phyloP scores from a whole-genome alignment of 2,888 invertebrate genomes.

The Heliconius hortense region DNA sequence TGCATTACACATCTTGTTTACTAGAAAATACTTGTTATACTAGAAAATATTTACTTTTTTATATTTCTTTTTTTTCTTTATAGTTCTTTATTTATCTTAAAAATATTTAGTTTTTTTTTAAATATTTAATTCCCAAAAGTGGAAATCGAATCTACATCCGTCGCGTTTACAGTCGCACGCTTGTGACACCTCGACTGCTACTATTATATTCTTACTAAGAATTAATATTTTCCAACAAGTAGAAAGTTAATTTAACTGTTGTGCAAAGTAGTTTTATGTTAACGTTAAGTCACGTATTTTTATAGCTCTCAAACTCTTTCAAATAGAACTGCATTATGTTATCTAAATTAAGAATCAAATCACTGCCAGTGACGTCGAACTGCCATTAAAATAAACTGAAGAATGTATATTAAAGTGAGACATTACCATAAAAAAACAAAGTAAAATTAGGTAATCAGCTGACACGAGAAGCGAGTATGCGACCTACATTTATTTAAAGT shows the following conservation, averaged over 20 bases:
- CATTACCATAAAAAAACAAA: slow-evolving; percentile 12
- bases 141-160: no score
- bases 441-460: slow-evolving; percentile 34
- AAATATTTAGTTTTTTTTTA: no score
- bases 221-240: slow-evolving; percentile 5
- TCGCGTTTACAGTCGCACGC: no score
- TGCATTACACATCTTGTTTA: not conserved
- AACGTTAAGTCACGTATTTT: slow-evolving; percentile 12
- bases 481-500: slow-evolving; percentile 34
- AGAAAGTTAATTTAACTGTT: slow-evolving; percentile 9
- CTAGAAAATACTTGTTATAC: no score
- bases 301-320: slow-evolving; percentile 6
- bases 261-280: slow-evolving; percentile 14
- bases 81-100: no score
- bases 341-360: slow-evolving; percentile 10
- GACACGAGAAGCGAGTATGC: slow-evolving; percentile 24
- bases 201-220: not conserved
- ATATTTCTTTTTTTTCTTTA: no score
- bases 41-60: not conserved
- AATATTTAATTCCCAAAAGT: no score
- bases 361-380: slow-evolving; percentile 1
- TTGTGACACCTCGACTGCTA: no score
- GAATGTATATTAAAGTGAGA: not conserved
- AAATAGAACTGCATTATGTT: slow-evolving; percentile 3
- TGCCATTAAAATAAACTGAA: slow-evolving; percentile 14